phyloP scores from a whole-genome alignment of 2,797 vertebrate genomes.

The Malurus splendens region DNA sequence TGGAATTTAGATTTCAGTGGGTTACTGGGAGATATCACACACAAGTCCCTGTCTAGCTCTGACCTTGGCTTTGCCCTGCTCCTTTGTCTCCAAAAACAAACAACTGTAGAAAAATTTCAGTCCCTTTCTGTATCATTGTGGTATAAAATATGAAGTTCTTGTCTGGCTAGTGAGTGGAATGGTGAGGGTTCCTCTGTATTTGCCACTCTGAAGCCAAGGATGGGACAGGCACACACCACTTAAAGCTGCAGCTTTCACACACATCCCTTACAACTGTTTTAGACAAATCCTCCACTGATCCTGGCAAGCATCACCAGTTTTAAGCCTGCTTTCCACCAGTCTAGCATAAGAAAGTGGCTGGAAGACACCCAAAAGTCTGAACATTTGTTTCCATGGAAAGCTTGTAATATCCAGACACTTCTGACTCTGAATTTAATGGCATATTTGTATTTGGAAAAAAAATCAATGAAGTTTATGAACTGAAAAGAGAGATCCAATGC shows the following conservation, averaged over 20 bases:
- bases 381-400: not conserved
- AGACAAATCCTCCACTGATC: not conserved
- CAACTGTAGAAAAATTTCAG: not conserved
- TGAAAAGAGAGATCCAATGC: not conserved
- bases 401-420: not conserved
- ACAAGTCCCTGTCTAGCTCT: rapidly evolving
- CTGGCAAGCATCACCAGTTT: not conserved
- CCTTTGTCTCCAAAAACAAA: not conserved
- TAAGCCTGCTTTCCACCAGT: not conserved
- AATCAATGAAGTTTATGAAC: constrained; percentile 14
- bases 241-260: not conserved
- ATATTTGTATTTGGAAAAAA: constrained; percentile 3
- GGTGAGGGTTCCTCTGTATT: not conserved
- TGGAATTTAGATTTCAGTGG: not conserved
- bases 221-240: not conserved
- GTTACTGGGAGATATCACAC: not conserved
- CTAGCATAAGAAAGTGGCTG: not conserved
- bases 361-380: not conserved
- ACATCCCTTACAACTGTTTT: not conserved
- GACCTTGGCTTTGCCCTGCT: not conserved
- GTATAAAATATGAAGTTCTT: not conserved
- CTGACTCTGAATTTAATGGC: not conserved
- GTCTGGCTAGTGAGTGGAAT: not conserved
- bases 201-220: not conserved
- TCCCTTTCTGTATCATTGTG: too few relatives aligned